phyloP scores from a whole-genome alignment of 2,797 vertebrate genomes.

The Gephyroberyx darwinii region DNA sequence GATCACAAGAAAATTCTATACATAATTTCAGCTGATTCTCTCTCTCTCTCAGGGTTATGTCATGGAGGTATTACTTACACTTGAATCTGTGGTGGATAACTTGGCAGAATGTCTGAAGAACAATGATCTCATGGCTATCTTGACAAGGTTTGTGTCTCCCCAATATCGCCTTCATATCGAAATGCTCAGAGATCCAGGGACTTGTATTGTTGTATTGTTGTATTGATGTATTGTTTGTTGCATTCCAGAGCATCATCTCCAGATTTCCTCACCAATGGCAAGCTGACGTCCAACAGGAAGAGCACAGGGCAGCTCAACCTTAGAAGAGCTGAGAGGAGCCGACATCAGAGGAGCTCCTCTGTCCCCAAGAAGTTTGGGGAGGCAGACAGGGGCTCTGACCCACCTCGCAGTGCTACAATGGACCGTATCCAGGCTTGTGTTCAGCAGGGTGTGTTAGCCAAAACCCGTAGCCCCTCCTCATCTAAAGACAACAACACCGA shows the following conservation, averaged over 20 bases:
- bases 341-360: slow-evolving; percentile 97
- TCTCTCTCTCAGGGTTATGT: slow-evolving; percentile 88
- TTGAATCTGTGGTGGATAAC: slow-evolving; percentile 96
- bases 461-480: slow-evolving; percentile 85
- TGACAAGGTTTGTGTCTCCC: slow-evolving; percentile 86
- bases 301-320: slow-evolving; percentile 93
- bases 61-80: slow-evolving; percentile 95
- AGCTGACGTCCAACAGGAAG: slow-evolving; percentile 90
- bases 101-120: slow-evolving; percentile 97
- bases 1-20: background rate
- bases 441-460: slow-evolving; percentile 87
- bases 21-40: background rate
- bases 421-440: slow-evolving; percentile 96
- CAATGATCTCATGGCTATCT: slow-evolving; percentile 89
- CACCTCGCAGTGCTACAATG: slow-evolving; percentile 93
- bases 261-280: slow-evolving; percentile 88
- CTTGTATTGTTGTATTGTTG: too few species aligned
- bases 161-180: background rate
- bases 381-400: slow-evolving; percentile 84
- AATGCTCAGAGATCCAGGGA: background rate
- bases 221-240: slow-evolving; percentile 11
- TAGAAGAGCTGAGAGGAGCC: slow-evolving; percentile 85
- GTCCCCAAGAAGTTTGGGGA: slow-evolving; percentile 98
- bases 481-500: slow-evolving; percentile 86
- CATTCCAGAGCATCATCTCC: slow-evolving; percentile 90